A percentile compares a stretch with the other conserved stretches of the same genome.
phyloP scores from a whole-genome alignment of 30 jellyfish, hydroid and myxozoan species.

The Pelagia noctiluca region DNA sequence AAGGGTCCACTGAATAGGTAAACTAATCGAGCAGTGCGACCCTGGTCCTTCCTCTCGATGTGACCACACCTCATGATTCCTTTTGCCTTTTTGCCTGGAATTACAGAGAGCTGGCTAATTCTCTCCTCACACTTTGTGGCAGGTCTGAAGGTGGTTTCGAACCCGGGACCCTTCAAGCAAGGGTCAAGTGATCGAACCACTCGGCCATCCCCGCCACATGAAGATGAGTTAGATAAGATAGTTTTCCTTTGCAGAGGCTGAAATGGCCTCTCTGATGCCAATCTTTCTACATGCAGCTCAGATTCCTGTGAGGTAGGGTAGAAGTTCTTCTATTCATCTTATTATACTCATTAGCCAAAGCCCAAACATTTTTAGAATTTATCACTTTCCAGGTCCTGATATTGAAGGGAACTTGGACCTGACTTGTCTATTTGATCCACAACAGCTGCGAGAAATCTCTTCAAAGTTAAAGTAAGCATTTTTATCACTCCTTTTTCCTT shows the following conservation, averaged over 20 bases:
- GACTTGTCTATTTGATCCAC: conserved; percentile 80
- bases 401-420: conserved; percentile 76
- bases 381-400: conserved; percentile 54
- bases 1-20: no score
- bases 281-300: neutral
- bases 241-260: neutral
- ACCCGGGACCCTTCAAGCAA: no score
- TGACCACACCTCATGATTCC: no score
- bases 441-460: conserved; percentile 80
- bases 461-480: conserved; percentile 77
- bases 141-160: no score
- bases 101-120: no score
- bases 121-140: no score
- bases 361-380: neutral
- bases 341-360: neutral
- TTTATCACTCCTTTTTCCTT: neutral
- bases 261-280: neutral
- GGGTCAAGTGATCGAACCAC: no score
- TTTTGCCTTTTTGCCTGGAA: no score
- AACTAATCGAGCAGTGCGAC: no score
- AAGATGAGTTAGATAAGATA: neutral
- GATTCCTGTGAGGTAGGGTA: no score
- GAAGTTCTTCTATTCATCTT: neutral
- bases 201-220: neutral
- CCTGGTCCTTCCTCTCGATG: no score